phyloP scores from a whole-genome alignment of 92 coral and sea anemone species.

The Porites divaricata region DNA sequence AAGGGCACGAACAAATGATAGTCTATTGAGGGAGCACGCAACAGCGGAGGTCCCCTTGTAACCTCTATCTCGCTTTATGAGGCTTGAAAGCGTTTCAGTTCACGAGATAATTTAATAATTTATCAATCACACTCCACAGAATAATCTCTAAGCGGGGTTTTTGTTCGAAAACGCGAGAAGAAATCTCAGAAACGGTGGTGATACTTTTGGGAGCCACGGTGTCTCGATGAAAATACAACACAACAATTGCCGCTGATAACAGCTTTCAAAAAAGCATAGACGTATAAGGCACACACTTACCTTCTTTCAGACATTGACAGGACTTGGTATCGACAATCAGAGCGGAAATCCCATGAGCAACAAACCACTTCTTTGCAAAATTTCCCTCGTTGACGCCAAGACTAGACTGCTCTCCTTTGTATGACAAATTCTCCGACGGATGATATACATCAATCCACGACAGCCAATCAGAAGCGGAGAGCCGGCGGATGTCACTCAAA shows the following conservation, averaged over 20 bases:
- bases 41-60: no score
- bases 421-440: not conserved
- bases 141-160: not conserved
- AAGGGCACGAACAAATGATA: not conserved
- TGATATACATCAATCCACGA: not conserved
- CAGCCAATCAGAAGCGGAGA: slow-evolving; percentile 32
- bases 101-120: not conserved
- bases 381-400: not conserved
- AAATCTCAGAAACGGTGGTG: not conserved
- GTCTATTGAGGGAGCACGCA: not conserved
- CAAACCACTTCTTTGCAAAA: slow-evolving; percentile 1
- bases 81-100: not conserved
- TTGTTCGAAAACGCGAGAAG: not conserved
- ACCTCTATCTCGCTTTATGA: not conserved
- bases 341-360: not conserved
- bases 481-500: slow-evolving; percentile 18
- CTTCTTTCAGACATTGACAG: slow-evolving; percentile 11
- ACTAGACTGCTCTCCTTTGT: not conserved
- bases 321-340: slow-evolving; percentile 1
- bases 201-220: not conserved
- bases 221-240: slow-evolving; percentile 21
- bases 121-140: not conserved
- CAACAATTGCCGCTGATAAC: not conserved
- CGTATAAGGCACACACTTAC: not conserved
- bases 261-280: not conserved